These are phyloP conservation scores for Campodea augens DNA, from an alignment of 1,140 invertebrate genomes.

Conservation along the genomic window DNA sequence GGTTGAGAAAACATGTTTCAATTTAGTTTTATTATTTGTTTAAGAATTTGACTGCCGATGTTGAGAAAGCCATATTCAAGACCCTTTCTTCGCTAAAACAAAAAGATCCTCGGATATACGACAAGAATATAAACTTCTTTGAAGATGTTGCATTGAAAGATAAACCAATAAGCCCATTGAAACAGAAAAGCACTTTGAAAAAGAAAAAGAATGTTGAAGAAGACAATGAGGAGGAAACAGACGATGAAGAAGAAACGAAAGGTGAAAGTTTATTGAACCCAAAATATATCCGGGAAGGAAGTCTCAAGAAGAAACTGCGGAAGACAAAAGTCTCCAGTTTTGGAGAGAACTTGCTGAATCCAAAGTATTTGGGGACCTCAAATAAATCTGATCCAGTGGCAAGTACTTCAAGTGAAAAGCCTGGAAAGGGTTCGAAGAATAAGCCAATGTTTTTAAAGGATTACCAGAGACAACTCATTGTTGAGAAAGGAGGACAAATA, in stretches of 20 bases:
- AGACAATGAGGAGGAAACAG: no score
- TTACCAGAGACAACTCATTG: constrained; percentile 55
- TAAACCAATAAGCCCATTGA: constrained; percentile 18
- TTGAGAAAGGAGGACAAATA: constrained; percentile 43
- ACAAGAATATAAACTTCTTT: constrained; percentile 56
- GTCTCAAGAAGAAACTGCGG: no score
- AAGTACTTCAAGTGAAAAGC: constrained; percentile 2
- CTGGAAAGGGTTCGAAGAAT: constrained; percentile 16
- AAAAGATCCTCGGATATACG: constrained; percentile 74
- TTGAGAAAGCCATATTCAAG: constrained; percentile 72
- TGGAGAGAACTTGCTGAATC: no score
- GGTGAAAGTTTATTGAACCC: no score
- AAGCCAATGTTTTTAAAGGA: constrained; percentile 53
- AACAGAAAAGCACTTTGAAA: constrained; percentile 16
- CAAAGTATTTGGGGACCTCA: no score
- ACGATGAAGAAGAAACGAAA: no score
- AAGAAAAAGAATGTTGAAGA: constrained; percentile 24
- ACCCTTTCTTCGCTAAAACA: constrained; percentile 65
- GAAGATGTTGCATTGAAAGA: constrained; percentile 21
- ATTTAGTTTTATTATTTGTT: constrained; percentile 5
- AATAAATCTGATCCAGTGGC: background rate
- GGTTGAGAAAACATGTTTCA: no score
- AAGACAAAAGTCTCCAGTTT: no score
- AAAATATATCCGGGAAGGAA: no score
- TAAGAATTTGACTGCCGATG: constrained; percentile 30